phyloP scores from a whole-genome alignment of 2,113 vertebrate genomes.

The Mirounga angustirostris region DNA sequence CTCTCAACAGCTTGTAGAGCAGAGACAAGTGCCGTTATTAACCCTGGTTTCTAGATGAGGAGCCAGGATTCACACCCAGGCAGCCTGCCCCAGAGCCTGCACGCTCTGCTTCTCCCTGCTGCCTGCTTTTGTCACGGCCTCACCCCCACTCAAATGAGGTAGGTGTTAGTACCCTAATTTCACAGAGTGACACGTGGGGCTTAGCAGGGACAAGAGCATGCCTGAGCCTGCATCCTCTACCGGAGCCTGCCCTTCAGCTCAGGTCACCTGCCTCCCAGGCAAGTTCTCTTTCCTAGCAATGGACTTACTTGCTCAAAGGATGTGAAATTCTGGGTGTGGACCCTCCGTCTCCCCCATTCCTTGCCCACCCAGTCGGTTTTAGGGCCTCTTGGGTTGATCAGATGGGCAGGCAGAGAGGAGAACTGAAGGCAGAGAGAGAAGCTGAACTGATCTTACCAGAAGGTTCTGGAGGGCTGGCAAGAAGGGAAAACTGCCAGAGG shows the following conservation, averaged over 20 bases:
- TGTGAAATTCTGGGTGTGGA: neutral
- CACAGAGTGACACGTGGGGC: neutral
- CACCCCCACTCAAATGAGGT: neutral
- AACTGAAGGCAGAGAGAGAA: neutral
- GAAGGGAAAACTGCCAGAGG: neutral
- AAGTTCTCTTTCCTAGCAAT: neutral
- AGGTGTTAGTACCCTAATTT: neutral
- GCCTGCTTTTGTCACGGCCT: neutral
- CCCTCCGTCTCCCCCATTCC: fast-evolving
- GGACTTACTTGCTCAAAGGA: neutral
- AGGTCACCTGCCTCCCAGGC: neutral
- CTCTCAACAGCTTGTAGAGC: neutral
- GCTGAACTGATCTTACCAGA: neutral
- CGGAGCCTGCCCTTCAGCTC: neutral
- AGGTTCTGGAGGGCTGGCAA: neutral
- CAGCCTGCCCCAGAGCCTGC: neutral
- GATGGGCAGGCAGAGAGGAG: neutral
- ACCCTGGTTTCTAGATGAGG: neutral
- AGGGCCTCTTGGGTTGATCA: neutral
- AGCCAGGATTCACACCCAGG: neutral
- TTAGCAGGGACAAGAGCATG: neutral
- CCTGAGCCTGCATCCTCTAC: neutral
- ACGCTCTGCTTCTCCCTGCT: neutral
- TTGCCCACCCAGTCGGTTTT: neutral
- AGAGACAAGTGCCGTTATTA: too few relatives aligned